Percentiles rank a stretch among this genome's conserved stretches.
Evolutionary conservation across 2,888 invertebrate species (phyloP).

Genomic region (Dicranocentrus wangi): DNA sequence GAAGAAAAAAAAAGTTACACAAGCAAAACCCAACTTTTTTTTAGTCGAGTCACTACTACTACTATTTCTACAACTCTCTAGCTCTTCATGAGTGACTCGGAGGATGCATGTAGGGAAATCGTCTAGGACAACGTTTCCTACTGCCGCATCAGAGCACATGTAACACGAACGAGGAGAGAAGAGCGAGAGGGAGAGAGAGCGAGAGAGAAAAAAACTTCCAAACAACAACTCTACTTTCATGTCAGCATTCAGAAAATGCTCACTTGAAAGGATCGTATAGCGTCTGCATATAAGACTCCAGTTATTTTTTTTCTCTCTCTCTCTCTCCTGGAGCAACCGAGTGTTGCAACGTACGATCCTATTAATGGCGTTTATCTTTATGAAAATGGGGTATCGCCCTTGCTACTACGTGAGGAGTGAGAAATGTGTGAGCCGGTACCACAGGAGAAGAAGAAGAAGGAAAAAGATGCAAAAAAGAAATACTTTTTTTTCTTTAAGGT

Average conservation of each 20-base stretch:
- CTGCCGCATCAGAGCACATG: slow-evolving; percentile 2
- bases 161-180: too few relatives aligned
- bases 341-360: slow-evolving; percentile 1
- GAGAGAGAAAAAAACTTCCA: slow-evolving; percentile 17
- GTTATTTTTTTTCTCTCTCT: background rate
- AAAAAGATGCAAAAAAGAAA: background rate
- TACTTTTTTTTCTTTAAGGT: background rate
- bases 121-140: slow-evolving; percentile 28
- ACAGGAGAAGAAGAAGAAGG: background rate
- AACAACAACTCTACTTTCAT: slow-evolving; percentile 15
- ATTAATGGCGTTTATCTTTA: slow-evolving; percentile 21
- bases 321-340: too few relatives aligned
- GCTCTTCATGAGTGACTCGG: background rate
- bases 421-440: background rate
- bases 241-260: slow-evolving; percentile 20
- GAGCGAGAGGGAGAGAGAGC: background rate
- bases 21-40: slow-evolving; percentile 17
- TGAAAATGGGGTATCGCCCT: slow-evolving; percentile 21
- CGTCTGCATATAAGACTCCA: slow-evolving; percentile 13
- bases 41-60: slow-evolving; percentile 15
- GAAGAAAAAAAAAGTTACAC: slow-evolving; percentile 30
- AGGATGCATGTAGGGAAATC: background rate
- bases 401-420: background rate
- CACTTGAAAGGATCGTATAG: slow-evolving; percentile 3
- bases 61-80: slow-evolving; percentile 11